Conservation (phyloP, 1,140 invertebrate species). For the Camponotus floridanus region DNA sequence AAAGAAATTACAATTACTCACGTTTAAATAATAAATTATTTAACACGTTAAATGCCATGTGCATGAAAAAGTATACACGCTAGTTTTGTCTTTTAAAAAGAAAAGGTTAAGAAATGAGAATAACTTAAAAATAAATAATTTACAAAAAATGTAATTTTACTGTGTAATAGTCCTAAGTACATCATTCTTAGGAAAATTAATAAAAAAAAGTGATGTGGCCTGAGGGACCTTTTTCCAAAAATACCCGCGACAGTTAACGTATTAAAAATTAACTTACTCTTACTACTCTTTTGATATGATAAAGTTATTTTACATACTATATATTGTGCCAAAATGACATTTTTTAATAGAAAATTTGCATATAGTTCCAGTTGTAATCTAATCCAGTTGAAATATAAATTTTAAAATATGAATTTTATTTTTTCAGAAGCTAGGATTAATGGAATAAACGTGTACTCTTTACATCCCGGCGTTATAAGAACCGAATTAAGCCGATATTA, state of each 20-base stretch:
- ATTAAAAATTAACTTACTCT: background rate
- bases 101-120: no score
- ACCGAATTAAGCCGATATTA: conserved; percentile 92
- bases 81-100: no score
- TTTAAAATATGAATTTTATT: background rate
- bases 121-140: no score
- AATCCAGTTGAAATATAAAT: no score
- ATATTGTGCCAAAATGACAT: background rate
- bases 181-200: no score
- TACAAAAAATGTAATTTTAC: no score
- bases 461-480: conserved; percentile 91
- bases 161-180: no score
- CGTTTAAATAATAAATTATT: background rate
- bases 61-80: no score
- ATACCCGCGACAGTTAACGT: no score
- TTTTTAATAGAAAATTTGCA: background rate
- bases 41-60: no score
- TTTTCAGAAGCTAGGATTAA: conserved; percentile 81
- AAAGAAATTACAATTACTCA: background rate
- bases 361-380: background rate
- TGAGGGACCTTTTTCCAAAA: no score
- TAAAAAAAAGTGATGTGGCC: no score
- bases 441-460: conserved; percentile 89
- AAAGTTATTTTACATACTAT: background rate
- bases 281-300: background rate